Percentiles rank a stretch among this genome's conserved stretches.
Conservation (phyloP, 1,140 invertebrate species). For the Lordiphosa collinella region DNA sequence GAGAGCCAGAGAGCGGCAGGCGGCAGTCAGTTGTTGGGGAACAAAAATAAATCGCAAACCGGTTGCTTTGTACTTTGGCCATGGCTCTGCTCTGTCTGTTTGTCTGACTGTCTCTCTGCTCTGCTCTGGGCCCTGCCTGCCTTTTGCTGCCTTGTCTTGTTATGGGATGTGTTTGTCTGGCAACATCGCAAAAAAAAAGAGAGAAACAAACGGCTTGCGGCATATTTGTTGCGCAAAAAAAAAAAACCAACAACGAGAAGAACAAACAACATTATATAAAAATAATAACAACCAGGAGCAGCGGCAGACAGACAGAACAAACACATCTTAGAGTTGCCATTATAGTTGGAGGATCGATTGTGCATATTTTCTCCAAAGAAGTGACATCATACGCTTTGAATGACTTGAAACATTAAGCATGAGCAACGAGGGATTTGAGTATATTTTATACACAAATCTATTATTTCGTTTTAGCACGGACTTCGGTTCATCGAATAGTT, state of each 20-base stretch:
- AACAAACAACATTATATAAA: conserved; percentile 9
- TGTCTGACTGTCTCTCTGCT: too few species aligned
- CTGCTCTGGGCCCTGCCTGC: conserved; percentile 27
- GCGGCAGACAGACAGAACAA: background rate
- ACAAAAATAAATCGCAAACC: conserved; percentile 76
- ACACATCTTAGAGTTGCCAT: background rate
- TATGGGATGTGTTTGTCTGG: conserved; percentile 52
- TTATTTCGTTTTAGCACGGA: too few species aligned
- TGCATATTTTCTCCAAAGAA: too few species aligned
- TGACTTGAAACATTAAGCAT: too few species aligned
- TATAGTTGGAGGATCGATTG: too few species aligned
- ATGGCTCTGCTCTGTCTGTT: conserved; percentile 28
- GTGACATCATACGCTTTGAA: too few species aligned
- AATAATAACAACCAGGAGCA: conserved; percentile 5
- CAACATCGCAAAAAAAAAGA: conserved; percentile 38
- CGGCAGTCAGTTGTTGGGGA: too few species aligned
- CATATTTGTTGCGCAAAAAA: conserved; percentile 61
- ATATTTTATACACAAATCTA: too few species aligned
- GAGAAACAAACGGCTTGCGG: conserved; percentile 49
- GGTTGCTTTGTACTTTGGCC: conserved; percentile 52
- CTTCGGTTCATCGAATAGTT: too few species aligned
- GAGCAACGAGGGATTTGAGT: too few species aligned
- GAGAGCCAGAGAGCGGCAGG: conserved; percentile 22
- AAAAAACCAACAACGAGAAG: background rate
- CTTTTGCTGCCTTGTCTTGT: conserved; percentile 36